These are phyloP conservation scores for Diceros bicornis DNA, from an alignment of 2,797 vertebrate species.

Conservation along the genomic window DNA sequence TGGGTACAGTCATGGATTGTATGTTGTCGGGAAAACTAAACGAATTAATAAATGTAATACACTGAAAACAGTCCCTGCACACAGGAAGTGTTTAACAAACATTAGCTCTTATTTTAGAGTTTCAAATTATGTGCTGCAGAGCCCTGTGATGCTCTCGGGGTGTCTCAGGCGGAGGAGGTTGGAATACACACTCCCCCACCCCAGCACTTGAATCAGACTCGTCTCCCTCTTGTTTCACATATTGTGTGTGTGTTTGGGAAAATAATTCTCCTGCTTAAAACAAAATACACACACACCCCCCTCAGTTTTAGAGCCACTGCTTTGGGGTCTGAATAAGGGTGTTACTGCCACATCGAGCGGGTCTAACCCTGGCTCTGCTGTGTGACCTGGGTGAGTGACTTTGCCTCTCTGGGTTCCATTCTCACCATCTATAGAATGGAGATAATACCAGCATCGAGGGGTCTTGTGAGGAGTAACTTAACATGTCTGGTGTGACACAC, in stretches of 20 bases:
- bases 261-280: not conserved
- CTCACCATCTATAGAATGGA: not conserved
- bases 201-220: not conserved
- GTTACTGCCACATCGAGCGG: too few relatives aligned
- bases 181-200: not conserved
- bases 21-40: not conserved
- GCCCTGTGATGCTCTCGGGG: not conserved
- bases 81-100: not conserved
- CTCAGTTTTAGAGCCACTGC: not conserved
- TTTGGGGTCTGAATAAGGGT: not conserved
- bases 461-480: not conserved
- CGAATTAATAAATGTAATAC: too few relatives aligned
- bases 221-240: not conserved
- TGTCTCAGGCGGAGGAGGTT: rapidly evolving
- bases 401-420: not conserved
- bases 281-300: not conserved
- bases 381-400: not conserved
- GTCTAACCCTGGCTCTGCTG: not conserved
- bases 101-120: not conserved
- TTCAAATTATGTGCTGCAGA: not conserved
- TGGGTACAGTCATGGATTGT: not conserved
- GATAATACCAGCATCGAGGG: not conserved
- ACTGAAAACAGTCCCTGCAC: not conserved
- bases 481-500: not conserved
- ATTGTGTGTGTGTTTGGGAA: not conserved